Percentiles rank a stretch among this genome's conserved stretches.
Conservation (phyloP, 1,140 invertebrate species). For the Sycophaga agraensis region DNA sequence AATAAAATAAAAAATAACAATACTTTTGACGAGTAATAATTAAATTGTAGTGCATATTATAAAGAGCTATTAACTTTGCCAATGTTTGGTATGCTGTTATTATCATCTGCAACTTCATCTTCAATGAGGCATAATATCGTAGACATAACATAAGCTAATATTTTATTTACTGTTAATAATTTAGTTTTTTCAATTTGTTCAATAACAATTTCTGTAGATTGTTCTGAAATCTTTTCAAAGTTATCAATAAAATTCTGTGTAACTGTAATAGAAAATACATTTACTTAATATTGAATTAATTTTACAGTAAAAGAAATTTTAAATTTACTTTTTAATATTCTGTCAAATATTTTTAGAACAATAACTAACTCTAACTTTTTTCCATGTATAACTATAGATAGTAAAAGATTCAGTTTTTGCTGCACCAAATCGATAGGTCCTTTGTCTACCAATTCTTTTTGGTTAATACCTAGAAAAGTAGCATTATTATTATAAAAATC, state of each 20-base stretch:
- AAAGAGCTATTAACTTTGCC: constrained; percentile 41
- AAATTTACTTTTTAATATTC: constrained; percentile 59
- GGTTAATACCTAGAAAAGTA: constrained; percentile 60
- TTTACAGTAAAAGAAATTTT: constrained; percentile 2
- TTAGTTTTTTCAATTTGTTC: constrained; percentile 33
- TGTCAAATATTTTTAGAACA: constrained; percentile 45
- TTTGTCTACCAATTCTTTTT: constrained; percentile 54
- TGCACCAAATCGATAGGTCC: constrained; percentile 66
- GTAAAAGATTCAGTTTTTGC: constrained; percentile 73
- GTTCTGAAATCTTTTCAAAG: constrained; percentile 34
- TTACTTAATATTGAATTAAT: background rate
- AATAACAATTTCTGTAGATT: constrained; percentile 19
- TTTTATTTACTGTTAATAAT: constrained; percentile 44
- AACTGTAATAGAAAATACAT: constrained; percentile 15
- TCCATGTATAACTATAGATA: constrained; percentile 64
- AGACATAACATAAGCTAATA: constrained; percentile 48
- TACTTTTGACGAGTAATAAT: too few relatives aligned
- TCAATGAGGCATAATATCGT: constrained; percentile 43
- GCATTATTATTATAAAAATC: constrained; percentile 29
- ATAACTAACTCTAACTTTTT: constrained; percentile 60
- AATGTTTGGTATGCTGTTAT: constrained; percentile 39
- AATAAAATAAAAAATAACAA: constrained; percentile 21
- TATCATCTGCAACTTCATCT: constrained; percentile 35
- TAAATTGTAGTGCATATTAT: background rate
- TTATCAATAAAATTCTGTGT: constrained; percentile 13